Conservation (phyloP, 2,888 invertebrate genomes). For the Luffia ferchaultella region DNA sequence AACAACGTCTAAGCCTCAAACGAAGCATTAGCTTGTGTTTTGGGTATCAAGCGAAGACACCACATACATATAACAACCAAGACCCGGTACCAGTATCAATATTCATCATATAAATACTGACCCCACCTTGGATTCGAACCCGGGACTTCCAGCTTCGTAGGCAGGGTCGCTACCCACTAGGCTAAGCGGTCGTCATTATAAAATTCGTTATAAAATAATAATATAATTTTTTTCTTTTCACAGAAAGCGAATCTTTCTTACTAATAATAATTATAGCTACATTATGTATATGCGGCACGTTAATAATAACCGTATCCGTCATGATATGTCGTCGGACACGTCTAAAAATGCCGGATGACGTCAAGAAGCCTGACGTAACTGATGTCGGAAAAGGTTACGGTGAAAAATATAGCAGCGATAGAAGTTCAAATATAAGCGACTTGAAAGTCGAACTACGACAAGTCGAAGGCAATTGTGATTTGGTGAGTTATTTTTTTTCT, state of each 20-base stretch:
- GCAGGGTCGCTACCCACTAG: too few species aligned
- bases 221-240: too few species aligned
- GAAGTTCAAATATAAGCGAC: conserved; percentile 91
- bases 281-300: conserved; percentile 79
- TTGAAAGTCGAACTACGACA: conserved; percentile 88
- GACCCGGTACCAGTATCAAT: too few species aligned
- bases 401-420: conserved; percentile 77
- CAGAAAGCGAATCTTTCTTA: conserved; percentile 72
- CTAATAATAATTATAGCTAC: conserved; percentile 78
- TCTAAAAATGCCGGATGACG: conserved; percentile 42
- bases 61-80: too few species aligned
- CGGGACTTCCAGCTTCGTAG: too few species aligned
- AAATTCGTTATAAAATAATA: too few species aligned
- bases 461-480: conserved; percentile 80
- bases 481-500: conserved; percentile 50
- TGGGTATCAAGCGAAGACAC: too few species aligned
- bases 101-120: too few species aligned
- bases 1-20: too few species aligned
- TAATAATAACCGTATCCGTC: conserved; percentile 80
- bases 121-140: too few species aligned
- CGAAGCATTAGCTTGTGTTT: too few species aligned
- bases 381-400: conserved; percentile 36
- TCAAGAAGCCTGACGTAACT: conserved; percentile 65
- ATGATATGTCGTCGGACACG: conserved; percentile 72
- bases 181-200: too few species aligned